Percentiles rank a stretch among this genome's conserved stretches.
Conservation (phyloP, 2,888 invertebrate species). For the Cheilosia vernalis region DNA sequence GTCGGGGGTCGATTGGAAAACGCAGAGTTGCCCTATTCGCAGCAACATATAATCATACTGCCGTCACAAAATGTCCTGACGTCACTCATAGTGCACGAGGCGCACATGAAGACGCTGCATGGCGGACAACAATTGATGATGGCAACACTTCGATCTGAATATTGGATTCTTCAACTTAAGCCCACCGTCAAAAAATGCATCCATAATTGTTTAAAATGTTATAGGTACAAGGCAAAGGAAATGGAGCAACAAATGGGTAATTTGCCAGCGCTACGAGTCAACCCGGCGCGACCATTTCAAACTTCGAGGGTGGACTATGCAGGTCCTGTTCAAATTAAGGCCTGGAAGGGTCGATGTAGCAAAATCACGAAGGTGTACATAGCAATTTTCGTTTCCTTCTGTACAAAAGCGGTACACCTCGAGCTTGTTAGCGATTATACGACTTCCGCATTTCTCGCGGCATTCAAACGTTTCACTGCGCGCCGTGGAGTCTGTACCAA, state of each 20-base stretch:
- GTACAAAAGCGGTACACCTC: slow-evolving; percentile 54
- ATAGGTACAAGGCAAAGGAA: slow-evolving; percentile 8
- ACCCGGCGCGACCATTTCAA: no score
- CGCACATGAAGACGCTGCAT: neutral
- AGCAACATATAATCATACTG: neutral
- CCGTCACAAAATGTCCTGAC: neutral
- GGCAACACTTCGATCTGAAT: slow-evolving; percentile 20
- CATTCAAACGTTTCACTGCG: slow-evolving; percentile 43
- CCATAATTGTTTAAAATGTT: slow-evolving; percentile 12
- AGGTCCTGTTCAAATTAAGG: no score
- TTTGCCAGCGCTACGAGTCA: no score
- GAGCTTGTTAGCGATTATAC: slow-evolving; percentile 43
- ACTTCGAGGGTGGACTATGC: neutral
- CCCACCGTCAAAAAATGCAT: neutral
- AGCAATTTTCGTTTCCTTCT: slow-evolving; percentile 55
- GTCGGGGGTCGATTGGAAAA: slow-evolving; percentile 66
- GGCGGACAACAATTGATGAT: slow-evolving; percentile 40
- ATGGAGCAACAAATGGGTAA: neutral
- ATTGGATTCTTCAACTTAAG: neutral
- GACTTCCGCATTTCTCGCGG: slow-evolving; percentile 33
- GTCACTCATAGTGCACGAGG: neutral
- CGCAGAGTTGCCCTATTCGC: slow-evolving; percentile 30
- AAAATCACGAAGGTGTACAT: slow-evolving; percentile 46
- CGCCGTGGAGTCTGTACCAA: no score
- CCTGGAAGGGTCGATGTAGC: slow-evolving; percentile 5